Evolutionary conservation across 2,113 vertebrate genomes (phyloP).

Genomic region (Lophius piscatorius): DNA sequence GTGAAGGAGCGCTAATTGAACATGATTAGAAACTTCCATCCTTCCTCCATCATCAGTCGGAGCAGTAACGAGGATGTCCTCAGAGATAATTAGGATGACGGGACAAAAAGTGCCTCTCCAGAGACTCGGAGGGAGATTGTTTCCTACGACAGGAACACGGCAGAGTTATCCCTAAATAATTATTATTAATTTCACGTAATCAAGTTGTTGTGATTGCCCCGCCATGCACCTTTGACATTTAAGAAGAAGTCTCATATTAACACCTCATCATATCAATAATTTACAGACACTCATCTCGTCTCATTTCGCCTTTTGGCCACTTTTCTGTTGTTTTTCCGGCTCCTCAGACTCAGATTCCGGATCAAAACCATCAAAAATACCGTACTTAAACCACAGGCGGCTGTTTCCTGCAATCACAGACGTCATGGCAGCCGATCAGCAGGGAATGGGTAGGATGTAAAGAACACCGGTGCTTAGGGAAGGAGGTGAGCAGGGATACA

Average conservation of each 20-base stretch:
- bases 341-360: too few relatives aligned
- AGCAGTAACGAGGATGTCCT: slow-evolving; percentile 67
- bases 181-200: neutral
- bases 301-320: too few relatives aligned
- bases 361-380: too few relatives aligned
- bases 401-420: too few relatives aligned
- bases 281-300: too few relatives aligned
- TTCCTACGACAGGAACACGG: slow-evolving; percentile 7
- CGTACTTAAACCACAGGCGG: too few relatives aligned
- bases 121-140: slow-evolving; percentile 20
- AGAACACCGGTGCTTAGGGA: too few relatives aligned
- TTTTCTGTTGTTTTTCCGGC: neutral
- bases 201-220: too few relatives aligned
- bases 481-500: too few relatives aligned
- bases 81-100: slow-evolving; percentile 71
- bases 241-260: slow-evolving; percentile 6
- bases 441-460: too few relatives aligned
- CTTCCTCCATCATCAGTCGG: slow-evolving; percentile 72
- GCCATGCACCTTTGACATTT: too few relatives aligned
- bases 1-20: slow-evolving; percentile 81
- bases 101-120: slow-evolving; percentile 47
- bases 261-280: slow-evolving; percentile 1
- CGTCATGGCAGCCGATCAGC: too few relatives aligned
- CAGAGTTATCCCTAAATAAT: slow-evolving; percentile 10
- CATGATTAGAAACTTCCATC: slow-evolving; percentile 80